Evolutionary conservation across 2,797 vertebrate species (phyloP).

Genomic region (Anniella stebbinsi): DNA sequence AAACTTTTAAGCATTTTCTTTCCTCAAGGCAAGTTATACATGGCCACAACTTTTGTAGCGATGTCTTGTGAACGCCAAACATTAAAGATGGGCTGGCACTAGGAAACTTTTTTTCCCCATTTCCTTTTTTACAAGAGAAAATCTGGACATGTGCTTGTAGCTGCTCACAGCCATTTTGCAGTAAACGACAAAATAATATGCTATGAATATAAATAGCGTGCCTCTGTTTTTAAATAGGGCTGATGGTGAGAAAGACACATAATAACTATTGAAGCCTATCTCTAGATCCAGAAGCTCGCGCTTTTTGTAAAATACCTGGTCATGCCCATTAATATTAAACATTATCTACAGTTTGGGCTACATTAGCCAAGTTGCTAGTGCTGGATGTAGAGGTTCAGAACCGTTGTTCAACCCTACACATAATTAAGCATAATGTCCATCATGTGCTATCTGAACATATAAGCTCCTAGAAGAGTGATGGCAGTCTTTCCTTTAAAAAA

Average conservation of each 20-base stretch:
- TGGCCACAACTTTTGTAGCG: conserved; percentile 44
- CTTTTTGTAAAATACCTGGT: background rate
- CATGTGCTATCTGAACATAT: background rate
- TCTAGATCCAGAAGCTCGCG: background rate
- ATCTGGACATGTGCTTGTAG: background rate
- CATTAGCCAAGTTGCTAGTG: background rate
- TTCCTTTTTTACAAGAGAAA: background rate
- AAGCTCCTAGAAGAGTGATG: background rate
- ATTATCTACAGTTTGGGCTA: background rate
- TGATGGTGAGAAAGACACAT: background rate
- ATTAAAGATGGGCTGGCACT: conserved; percentile 41
- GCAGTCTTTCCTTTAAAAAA: background rate
- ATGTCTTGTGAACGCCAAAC: conserved; percentile 50
- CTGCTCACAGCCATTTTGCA: background rate
- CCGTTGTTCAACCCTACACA: background rate
- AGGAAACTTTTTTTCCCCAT: background rate
- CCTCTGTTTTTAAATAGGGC: background rate
- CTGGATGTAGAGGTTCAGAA: background rate
- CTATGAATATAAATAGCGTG: conserved; percentile 1
- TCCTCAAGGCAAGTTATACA: conserved; percentile 47
- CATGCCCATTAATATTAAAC: background rate
- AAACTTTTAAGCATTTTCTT: conserved; percentile 49
- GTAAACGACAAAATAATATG: background rate
- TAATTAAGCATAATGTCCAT: background rate
- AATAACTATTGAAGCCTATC: background rate